Evolutionary conservation across 2,888 invertebrate genomes (phyloP).

Genomic region (Ichneumoninae sp.): DNA sequence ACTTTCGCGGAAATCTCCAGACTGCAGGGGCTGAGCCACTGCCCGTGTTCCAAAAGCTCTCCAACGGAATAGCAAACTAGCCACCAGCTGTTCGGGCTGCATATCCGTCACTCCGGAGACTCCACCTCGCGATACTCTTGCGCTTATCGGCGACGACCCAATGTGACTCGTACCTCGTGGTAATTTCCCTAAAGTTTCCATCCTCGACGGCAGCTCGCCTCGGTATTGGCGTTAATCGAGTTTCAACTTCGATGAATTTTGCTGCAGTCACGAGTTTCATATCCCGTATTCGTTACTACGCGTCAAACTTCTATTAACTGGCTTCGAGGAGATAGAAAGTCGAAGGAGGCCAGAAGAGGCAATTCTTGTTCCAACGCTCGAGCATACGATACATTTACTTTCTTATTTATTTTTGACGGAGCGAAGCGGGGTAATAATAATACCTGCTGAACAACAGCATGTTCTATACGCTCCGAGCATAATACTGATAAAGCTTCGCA

Average conservation of each 20-base stretch:
- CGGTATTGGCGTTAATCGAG: constrained; percentile 28
- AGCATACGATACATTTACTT: background rate
- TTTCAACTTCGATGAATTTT: constrained; percentile 28
- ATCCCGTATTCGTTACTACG: background rate
- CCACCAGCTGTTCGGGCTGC: constrained; percentile 23
- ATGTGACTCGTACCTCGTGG: constrained; percentile 2
- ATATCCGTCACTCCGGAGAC: background rate
- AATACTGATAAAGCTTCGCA: background rate
- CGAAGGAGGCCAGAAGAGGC: background rate
- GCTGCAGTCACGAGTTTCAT: background rate
- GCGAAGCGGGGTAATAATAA: background rate
- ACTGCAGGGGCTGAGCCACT: background rate
- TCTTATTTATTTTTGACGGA: background rate
- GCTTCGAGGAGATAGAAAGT: background rate
- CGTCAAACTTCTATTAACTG: background rate
- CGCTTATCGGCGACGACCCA: constrained; percentile 41
- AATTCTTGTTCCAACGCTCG: background rate
- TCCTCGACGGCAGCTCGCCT: background rate
- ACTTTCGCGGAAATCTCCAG: constrained; percentile 24
- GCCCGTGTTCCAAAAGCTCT: constrained; percentile 36
- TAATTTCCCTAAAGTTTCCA: background rate
- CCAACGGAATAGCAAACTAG: constrained; percentile 58
- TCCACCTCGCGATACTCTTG: constrained; percentile 19
- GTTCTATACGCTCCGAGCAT: background rate
- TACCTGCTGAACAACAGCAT: background rate